Conservation (phyloP, 2,888 invertebrate species). For the Encarsia formosa region DNA sequence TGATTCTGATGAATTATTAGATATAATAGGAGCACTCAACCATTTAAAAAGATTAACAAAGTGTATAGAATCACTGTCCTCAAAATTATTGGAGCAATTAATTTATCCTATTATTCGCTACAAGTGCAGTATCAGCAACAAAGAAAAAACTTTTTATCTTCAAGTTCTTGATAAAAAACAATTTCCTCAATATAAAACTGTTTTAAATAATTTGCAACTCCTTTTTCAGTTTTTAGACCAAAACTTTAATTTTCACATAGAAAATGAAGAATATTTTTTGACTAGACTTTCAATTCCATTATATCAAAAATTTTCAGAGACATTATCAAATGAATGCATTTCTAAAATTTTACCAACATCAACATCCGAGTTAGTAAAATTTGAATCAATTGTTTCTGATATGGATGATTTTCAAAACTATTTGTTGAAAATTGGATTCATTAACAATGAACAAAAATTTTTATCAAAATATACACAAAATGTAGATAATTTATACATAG, state of each 20-base stretch:
- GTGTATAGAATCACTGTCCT: constrained; percentile 58
- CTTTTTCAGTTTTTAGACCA: constrained; percentile 59
- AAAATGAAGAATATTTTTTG: constrained; percentile 53
- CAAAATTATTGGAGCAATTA: constrained; percentile 58
- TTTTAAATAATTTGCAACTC: constrained; percentile 57
- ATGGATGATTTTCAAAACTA: constrained; percentile 65
- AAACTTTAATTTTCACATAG: constrained; percentile 55
- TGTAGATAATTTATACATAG: constrained; percentile 71
- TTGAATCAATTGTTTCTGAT: constrained; percentile 60
- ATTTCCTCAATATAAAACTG: constrained; percentile 54
- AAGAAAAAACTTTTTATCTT: constrained; percentile 49
- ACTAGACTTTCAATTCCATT: constrained; percentile 54
- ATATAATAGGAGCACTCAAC: constrained; percentile 49
- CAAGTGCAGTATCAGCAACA: constrained; percentile 51
- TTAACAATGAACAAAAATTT: constrained; percentile 56
- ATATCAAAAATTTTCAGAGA: constrained; percentile 60
- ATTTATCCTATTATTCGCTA: constrained; percentile 59
- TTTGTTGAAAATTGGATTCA: constrained; percentile 59
- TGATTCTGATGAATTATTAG: constrained; percentile 40
- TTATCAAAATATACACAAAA: constrained; percentile 69
- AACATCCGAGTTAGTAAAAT: constrained; percentile 66
- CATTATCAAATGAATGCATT: constrained; percentile 70
- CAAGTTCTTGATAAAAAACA: constrained; percentile 46
- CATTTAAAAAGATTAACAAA: constrained; percentile 50
- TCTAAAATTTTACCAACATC: constrained; percentile 73